Evolutionary conservation across 2,888 invertebrate species (phyloP).

Genomic region (Lissonota sp.): DNA sequence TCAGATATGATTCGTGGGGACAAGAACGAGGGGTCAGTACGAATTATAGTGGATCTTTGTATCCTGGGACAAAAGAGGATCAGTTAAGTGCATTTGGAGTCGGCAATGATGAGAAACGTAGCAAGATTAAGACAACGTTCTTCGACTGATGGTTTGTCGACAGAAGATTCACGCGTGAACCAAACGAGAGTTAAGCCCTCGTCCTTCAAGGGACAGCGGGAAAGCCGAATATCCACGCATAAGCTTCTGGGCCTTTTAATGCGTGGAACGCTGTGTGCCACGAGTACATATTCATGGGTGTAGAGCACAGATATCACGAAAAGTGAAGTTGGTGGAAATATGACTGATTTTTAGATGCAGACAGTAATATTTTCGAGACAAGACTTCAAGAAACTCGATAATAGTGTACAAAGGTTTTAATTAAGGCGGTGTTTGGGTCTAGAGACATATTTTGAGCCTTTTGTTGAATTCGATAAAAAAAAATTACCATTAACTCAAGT

Average conservation of each 20-base stretch:
- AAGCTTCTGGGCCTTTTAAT: not conserved
- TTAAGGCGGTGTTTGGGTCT: no score
- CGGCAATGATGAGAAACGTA: slow-evolving; percentile 37
- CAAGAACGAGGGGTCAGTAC: slow-evolving; percentile 22
- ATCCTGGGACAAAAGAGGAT: slow-evolving; percentile 53
- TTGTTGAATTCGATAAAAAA: no score
- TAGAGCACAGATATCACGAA: not conserved
- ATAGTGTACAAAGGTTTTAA: no score
- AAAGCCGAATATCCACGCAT: slow-evolving; percentile 1
- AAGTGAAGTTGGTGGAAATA: no score
- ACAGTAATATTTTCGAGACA: no score
- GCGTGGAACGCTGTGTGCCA: not conserved
- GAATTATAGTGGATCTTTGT: slow-evolving; percentile 32
- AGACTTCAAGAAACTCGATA: no score
- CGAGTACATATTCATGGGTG: not conserved
- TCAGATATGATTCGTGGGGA: not conserved
- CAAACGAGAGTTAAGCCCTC: slow-evolving; percentile 51
- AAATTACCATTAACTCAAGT: no score
- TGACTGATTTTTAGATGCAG: no score
- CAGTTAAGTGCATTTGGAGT: slow-evolving; percentile 59
- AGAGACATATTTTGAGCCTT: no score
- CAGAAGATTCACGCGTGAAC: slow-evolving; percentile 14
- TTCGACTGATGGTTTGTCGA: slow-evolving; percentile 29
- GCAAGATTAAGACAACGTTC: slow-evolving; percentile 33
- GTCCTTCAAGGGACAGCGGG: slow-evolving; percentile 26